Conservation (phyloP, 1,140 invertebrate species). For the Calephelis nemesis region DNA sequence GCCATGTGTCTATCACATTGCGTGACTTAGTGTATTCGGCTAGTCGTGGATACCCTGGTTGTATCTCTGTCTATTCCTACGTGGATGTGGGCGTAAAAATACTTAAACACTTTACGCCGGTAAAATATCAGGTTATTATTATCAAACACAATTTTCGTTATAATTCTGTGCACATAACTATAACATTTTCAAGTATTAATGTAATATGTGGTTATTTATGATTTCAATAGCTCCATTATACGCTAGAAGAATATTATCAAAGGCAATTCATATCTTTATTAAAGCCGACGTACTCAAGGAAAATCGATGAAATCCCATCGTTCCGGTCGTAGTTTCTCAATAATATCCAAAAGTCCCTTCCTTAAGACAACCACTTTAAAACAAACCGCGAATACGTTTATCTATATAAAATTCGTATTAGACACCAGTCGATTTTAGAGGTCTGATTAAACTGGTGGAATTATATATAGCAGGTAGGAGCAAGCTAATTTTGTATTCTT, state of each 20-base stretch:
- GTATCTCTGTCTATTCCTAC: too few relatives aligned
- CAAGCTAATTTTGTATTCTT: constrained; percentile 78
- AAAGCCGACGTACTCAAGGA: constrained; percentile 60
- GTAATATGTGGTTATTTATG: too few relatives aligned
- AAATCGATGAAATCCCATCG: constrained; percentile 65
- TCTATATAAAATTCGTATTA: constrained; percentile 36
- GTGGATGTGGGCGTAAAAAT: too few relatives aligned
- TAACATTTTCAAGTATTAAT: too few relatives aligned
- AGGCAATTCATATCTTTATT: constrained; percentile 71
- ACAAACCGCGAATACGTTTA: constrained; percentile 32
- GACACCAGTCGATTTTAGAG: constrained; percentile 34
- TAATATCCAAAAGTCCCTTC: constrained; percentile 66
- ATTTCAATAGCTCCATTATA: constrained; percentile 13
- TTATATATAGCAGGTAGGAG: constrained; percentile 70
- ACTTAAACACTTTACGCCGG: too few relatives aligned
- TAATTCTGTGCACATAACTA: too few relatives aligned
- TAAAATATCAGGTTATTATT: too few relatives aligned
- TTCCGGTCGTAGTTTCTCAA: constrained; percentile 63
- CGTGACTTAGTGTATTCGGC: too few relatives aligned
- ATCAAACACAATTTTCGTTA: too few relatives aligned
- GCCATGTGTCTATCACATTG: too few relatives aligned
- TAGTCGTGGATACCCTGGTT: too few relatives aligned
- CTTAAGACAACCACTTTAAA: constrained; percentile 48
- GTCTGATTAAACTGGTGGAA: constrained; percentile 54
- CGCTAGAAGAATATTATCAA: constrained; percentile 60